Evolutionary conservation across 2,888 invertebrate species (phyloP), one percentile per base, ranked within the genome.

Genomic region (Phania funesta): DNA sequence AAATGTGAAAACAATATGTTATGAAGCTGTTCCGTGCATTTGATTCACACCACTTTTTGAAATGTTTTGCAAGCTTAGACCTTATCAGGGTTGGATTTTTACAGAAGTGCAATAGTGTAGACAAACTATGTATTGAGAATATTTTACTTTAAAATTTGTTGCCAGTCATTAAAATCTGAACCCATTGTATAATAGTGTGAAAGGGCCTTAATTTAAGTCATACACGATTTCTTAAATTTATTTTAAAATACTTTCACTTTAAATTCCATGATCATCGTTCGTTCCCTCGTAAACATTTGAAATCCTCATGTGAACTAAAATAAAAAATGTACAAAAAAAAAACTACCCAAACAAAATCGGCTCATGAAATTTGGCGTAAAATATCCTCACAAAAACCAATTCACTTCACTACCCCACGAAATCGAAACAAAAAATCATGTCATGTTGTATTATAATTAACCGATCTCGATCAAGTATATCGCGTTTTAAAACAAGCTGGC

Each of bases 401-500:
- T 58, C 44, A 65, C 60, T 71, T 56, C 83, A 83, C 62, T 67
- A 73, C 32, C 54, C 62, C 44, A 62, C 29, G 60, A 70, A 46
- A 75, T 22, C 22, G 2, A 56, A 56, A 50, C 38, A 56, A 58
- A 38, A 54, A 18, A 50, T 52, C 76, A 76, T 68, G 13, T 41
- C 64, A 80, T 58, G 78, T 58, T 67, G 76, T 65, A 70, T 84
- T 84, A 88, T 90, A 90, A 89, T 89, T 90, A 85, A 90, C 93
- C 88, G 89, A 96, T 93, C 94, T 97, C 93, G 97, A 97, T 93
- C 95, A 95, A 92, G 96, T 96, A 92, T 97, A 97, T 93, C 97
- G 97, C 93, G 97, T 97, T 91, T 94, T 97, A 93, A 97, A 97
- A 93, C 96, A 97, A 92, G 97, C 97, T 90, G 96, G 96, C 91